A percentile compares a stretch with the other conserved stretches of the same genome.
phyloP scores from a whole-genome alignment of 2,113 vertebrate species.

The Catharus minimus region DNA sequence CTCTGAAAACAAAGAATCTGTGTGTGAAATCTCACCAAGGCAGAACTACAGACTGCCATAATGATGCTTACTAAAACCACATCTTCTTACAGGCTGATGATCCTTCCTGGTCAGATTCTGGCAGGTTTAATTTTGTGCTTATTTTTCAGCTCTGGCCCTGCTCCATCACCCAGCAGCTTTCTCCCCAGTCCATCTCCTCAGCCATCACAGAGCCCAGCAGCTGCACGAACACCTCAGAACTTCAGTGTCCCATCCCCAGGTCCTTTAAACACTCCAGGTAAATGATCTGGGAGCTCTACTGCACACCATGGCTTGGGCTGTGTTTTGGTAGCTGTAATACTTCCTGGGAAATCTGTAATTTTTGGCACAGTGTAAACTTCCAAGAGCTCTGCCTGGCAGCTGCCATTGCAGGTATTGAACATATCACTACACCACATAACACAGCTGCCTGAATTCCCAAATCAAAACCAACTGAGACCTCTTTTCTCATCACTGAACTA shows the following conservation, averaged over 20 bases:
- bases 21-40: not conserved
- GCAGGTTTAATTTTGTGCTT: not conserved
- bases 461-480: not conserved
- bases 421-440: not conserved
- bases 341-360: not conserved
- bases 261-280: slow-evolving; percentile 95
- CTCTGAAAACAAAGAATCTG: not conserved
- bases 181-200: slow-evolving; percentile 97
- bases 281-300: not conserved
- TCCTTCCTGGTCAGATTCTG: not conserved
- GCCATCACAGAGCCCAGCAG: slow-evolving; percentile 91
- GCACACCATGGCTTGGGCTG: not conserved
- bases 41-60: not conserved
- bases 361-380: not conserved
- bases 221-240: slow-evolving; percentile 90
- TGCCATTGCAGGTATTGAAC: not conserved
- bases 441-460: not conserved
- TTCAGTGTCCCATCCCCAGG: slow-evolving; percentile 94
- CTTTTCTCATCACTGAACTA: not conserved
- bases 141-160: slow-evolving; percentile 87
- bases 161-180: slow-evolving; percentile 93
- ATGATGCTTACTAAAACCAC: not conserved
- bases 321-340: not conserved
- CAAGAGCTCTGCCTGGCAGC: not conserved
- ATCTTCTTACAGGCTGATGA: not conserved